Evolutionary conservation across 2,113 vertebrate genomes (phyloP).

Genomic region (Mola mola): DNA sequence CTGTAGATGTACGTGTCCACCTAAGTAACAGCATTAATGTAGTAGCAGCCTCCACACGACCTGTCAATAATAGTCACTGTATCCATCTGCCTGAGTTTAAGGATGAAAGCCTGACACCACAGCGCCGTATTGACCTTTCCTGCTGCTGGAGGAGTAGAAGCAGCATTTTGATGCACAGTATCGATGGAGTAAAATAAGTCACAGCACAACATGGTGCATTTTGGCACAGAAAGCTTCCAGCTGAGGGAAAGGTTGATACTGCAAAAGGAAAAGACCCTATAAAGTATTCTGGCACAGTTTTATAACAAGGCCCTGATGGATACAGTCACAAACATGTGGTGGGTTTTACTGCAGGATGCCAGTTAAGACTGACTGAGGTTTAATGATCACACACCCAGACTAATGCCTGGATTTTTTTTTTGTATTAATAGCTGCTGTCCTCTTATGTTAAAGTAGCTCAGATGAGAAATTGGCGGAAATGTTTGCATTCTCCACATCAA

Average conservation of each 20-base stretch:
- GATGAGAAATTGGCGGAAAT: neutral
- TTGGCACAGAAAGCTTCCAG: conserved; percentile 18
- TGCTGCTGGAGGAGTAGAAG: conserved; percentile 28
- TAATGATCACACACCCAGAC: conserved; percentile 4
- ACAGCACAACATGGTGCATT: conserved; percentile 13
- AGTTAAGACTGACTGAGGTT: neutral
- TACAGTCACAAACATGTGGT: neutral
- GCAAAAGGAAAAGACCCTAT: neutral
- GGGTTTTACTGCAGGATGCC: neutral
- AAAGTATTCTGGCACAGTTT: conserved; percentile 14
- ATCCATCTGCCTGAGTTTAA: conserved; percentile 18
- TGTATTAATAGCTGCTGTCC: conserved; percentile 13
- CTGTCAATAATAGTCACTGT: conserved; percentile 24
- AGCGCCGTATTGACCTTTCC: conserved; percentile 31
- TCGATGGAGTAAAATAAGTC: conserved; percentile 44
- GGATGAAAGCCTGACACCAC: conserved; percentile 28
- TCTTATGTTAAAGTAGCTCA: neutral
- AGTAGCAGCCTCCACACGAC: conserved; percentile 3
- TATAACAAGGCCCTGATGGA: conserved; percentile 17
- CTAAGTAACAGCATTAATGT: too few species aligned
- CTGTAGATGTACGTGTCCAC: too few species aligned
- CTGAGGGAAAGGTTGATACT: neutral
- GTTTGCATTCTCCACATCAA: conserved; percentile 11
- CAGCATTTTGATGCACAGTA: conserved; percentile 32
- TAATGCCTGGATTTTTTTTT: neutral